Conservation (phyloP, 1,140 invertebrate species). For the Ooceraea biroi region DNA sequence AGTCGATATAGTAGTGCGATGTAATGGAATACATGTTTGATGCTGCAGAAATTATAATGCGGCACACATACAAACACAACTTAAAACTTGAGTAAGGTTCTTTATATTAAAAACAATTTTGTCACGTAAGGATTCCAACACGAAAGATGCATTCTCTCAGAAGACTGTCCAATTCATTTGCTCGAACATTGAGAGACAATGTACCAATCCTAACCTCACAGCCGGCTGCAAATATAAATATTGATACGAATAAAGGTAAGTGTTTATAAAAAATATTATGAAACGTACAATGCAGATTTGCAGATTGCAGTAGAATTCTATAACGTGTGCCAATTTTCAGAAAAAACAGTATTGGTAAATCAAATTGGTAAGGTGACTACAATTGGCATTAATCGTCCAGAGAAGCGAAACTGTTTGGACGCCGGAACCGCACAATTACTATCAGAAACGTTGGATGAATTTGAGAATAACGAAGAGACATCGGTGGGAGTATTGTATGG, state of each 20-base stretch:
- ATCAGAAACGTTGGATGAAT: slow-evolving; percentile 90
- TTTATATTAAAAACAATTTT: background rate
- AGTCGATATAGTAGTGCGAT: too few relatives aligned
- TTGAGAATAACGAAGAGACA: slow-evolving; percentile 91
- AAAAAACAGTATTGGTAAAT: slow-evolving; percentile 86
- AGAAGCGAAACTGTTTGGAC: slow-evolving; percentile 93
- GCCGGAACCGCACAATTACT: slow-evolving; percentile 89
- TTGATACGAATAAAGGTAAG: slow-evolving; percentile 69
- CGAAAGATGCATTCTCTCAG: slow-evolving; percentile 61
- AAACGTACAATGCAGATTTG: background rate
- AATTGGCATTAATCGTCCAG: slow-evolving; percentile 95
- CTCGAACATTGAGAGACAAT: background rate
- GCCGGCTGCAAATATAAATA: background rate
- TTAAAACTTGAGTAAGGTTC: background rate
- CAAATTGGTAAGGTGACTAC: slow-evolving; percentile 89
- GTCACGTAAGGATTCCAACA: background rate
- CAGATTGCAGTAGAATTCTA: background rate
- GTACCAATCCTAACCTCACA: slow-evolving; percentile 65
- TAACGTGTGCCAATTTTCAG: slow-evolving; percentile 64
- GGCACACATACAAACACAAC: too few relatives aligned
- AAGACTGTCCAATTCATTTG: slow-evolving; percentile 38
- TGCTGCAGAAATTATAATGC: background rate
- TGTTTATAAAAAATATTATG: background rate
- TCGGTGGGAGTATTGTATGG: slow-evolving; percentile 94
- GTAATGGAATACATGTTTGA: background rate